Percentiles rank a stretch among this genome's conserved stretches.
Evolutionary conservation across 2,888 invertebrate genomes (phyloP).

Genomic region (Drosophila quasianomalipes): DNA sequence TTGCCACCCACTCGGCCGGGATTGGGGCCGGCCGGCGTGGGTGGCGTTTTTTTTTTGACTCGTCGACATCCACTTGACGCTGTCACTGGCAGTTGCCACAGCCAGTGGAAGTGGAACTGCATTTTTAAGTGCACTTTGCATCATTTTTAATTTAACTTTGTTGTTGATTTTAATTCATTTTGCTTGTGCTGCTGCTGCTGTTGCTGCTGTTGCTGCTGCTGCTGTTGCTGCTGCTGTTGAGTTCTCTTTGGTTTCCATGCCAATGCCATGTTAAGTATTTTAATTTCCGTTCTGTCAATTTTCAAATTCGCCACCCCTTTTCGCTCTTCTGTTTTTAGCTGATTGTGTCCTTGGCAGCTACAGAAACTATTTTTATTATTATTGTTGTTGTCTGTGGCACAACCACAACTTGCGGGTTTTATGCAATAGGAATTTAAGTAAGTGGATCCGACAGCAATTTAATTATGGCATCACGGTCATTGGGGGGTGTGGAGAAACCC

Average conservation of each 20-base stretch:
- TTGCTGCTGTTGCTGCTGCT: conserved; percentile 22
- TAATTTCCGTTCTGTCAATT: conserved; percentile 55
- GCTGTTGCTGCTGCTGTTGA: conserved; percentile 21
- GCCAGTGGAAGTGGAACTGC: not conserved
- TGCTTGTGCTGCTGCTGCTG: conserved; percentile 5
- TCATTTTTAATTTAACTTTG: conserved; percentile 46
- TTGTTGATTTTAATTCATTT: not conserved
- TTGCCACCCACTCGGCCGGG: not conserved
- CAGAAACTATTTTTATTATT: not conserved
- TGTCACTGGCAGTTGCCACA: not conserved
- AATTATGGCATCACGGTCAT: not conserved
- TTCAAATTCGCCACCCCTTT: not conserved
- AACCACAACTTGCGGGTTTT: conserved; percentile 1
- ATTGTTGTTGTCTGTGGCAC: not conserved
- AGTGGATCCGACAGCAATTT: not conserved
- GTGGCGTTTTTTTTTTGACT: too few relatives aligned
- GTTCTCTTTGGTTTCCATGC: conserved; percentile 19
- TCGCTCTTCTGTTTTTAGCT: not conserved
- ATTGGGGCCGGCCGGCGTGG: not conserved
- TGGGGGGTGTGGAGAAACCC: not conserved
- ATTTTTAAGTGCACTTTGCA: not conserved
- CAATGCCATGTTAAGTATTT: conserved; percentile 42
- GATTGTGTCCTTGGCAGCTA: conserved; percentile 17
- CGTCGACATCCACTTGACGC: conserved; percentile 23
- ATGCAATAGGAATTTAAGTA: conserved; percentile 6